These are phyloP conservation scores for Trichosurus vulpecula DNA, from an alignment of 2,797 vertebrate genomes.

Conservation along the genomic window DNA sequence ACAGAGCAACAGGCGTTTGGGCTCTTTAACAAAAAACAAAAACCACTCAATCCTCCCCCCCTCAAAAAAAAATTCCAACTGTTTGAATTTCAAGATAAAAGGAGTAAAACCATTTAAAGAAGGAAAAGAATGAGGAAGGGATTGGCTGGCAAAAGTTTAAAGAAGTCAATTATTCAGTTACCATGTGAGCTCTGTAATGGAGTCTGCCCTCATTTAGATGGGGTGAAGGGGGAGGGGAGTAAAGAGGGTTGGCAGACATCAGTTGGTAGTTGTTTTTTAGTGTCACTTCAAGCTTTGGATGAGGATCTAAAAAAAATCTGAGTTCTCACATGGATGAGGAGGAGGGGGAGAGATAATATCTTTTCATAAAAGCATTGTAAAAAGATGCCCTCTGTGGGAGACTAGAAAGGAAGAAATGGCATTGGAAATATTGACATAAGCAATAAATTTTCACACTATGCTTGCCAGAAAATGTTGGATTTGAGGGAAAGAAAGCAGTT, in stretches of 20 bases:
- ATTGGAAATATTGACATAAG: neutral
- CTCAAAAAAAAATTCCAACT: neutral
- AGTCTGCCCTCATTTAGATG: neutral
- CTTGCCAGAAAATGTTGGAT: neutral
- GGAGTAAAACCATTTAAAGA: neutral
- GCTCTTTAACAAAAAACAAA: neutral
- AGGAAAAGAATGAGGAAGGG: neutral
- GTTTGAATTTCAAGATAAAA: slow-evolving; percentile 4
- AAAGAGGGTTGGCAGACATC: neutral
- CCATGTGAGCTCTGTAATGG: neutral
- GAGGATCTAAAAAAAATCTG: neutral
- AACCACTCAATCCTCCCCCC: neutral
- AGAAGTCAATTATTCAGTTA: neutral
- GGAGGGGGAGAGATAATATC: neutral
- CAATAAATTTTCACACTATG: neutral
- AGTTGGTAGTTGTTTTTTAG: neutral
- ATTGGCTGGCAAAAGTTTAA: slow-evolving; percentile 1
- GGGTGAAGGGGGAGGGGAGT: neutral
- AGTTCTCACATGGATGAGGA: neutral
- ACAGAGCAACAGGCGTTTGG: neutral
- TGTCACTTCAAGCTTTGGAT: neutral
- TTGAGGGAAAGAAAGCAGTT: neutral
- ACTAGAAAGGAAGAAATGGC: neutral
- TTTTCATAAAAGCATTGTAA: neutral
- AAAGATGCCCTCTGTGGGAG: neutral